These are phyloP conservation scores for Athene cunicularia DNA, from an alignment of 2,113 vertebrate genomes.

Conservation along the genomic window DNA sequence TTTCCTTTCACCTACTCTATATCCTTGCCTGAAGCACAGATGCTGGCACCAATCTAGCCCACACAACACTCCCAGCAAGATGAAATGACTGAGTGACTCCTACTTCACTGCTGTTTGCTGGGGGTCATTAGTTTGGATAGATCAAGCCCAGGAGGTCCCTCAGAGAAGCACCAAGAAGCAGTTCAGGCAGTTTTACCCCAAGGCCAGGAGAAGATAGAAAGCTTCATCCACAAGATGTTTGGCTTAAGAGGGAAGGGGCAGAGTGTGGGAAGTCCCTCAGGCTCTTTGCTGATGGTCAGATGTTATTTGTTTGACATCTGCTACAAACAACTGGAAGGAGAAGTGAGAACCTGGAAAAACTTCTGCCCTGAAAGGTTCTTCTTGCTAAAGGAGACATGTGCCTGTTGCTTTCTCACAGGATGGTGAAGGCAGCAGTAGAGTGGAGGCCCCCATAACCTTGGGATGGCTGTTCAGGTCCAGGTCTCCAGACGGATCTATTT, in stretches of 20 bases:
- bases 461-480: neutral
- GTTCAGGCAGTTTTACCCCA: neutral
- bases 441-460: neutral
- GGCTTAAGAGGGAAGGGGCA: neutral
- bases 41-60: neutral
- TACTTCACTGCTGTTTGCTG: neutral
- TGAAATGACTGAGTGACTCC: neutral
- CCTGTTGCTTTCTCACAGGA: neutral
- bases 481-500: neutral
- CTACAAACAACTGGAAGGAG: neutral
- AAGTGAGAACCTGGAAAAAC: neutral
- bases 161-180: neutral
- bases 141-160: neutral
- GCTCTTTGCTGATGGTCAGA: neutral
- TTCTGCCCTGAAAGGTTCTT: neutral
- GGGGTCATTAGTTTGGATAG: neutral
- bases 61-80: neutral
- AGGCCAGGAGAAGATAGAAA: neutral
- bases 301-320: neutral
- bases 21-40: neutral
- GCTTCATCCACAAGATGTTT: neutral
- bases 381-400: neutral
- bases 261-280: neutral
- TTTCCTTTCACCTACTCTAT: neutral
- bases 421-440: neutral